Evolutionary conservation across 2,797 vertebrate genomes (phyloP), one percentile per base, ranked within the genome.

Genomic region (Heteromormyrus szaboi): DNA sequence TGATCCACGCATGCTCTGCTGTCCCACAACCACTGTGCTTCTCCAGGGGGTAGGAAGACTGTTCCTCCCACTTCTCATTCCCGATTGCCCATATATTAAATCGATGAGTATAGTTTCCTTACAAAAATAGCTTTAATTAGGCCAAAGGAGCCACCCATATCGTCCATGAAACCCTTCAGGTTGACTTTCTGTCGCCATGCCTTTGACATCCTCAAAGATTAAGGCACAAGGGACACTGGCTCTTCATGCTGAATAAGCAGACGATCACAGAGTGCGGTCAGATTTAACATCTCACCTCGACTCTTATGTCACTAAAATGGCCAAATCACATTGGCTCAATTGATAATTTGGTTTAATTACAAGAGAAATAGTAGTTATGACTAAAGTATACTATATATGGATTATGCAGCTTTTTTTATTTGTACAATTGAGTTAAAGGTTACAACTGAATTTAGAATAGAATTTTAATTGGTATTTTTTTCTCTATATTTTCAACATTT

Each of bases 161-260:
- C 87, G 95, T 96, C 94, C 93, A 91, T 93, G 93, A 92, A 94
- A 93, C 92, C 48, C 25, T 93, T 56, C 51, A 90, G 93, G 92
- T 94, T 85, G 12, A 91, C 93, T 92, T 87, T 92, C 90, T 92
- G 89, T 87, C 37, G 19, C 50, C 53, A 6, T 93, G 95, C 91
- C 86, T 94, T 89, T 94, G 96, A 95, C 89, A 92, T 94, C 90
- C 94, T 95, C 93, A 92, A 95, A 91, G 91, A 92, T 94, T 94
- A 96, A 94, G 94, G 93, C 92, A 85, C 91, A 95, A 96, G 95
- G 95, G 97, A 97, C 88, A 96, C 96, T 98, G 97, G 96, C 96
- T 97, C 94, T 96, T 96, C 92, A 81, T 46, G n/a, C 86, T 4
- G 37, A 48, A 2, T 5, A 17, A 86, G 33, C 25, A 33, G 9